Percentiles rank a stretch among this genome's conserved stretches.
Evolutionary conservation across 1,140 invertebrate species (phyloP).

Genomic region (Plodia interpunctella): DNA sequence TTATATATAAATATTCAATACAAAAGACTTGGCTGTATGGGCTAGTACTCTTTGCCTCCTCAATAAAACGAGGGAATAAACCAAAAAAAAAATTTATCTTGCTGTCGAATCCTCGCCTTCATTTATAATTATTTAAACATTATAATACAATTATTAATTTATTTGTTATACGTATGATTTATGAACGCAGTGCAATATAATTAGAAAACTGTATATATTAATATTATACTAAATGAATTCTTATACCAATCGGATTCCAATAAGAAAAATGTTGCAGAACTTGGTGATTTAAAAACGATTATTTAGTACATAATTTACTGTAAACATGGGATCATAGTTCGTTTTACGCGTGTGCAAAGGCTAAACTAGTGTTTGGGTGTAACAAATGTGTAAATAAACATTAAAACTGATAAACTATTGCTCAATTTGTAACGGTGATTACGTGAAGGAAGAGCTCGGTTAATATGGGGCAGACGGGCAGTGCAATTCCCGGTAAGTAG

Average conservation of each 20-base stretch:
- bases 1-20: too few relatives aligned
- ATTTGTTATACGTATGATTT: neutral
- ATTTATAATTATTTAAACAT: constrained; percentile 6
- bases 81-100: too few relatives aligned
- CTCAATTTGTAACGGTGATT: neutral
- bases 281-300: neutral
- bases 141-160: neutral
- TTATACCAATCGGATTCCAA: constrained; percentile 5
- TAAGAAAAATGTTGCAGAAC: constrained; percentile 4
- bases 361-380: constrained; percentile 18
- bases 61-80: too few relatives aligned
- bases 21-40: too few relatives aligned
- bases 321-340: constrained; percentile 32
- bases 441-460: constrained; percentile 11
- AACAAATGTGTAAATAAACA: constrained; percentile 33
- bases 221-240: neutral
- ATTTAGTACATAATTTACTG: constrained; percentile 17
- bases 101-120: constrained; percentile 5
- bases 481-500: constrained; percentile 61
- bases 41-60: too few relatives aligned
- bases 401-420: constrained; percentile 31
- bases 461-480: constrained; percentile 59
- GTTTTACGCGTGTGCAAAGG: constrained; percentile 20
- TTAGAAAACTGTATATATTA: neutral
- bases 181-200: constrained; percentile 5